Evolutionary conservation across 2,797 vertebrate genomes (phyloP), one percentile per base, ranked within the genome.

Genomic region (Lacerta agilis): DNA sequence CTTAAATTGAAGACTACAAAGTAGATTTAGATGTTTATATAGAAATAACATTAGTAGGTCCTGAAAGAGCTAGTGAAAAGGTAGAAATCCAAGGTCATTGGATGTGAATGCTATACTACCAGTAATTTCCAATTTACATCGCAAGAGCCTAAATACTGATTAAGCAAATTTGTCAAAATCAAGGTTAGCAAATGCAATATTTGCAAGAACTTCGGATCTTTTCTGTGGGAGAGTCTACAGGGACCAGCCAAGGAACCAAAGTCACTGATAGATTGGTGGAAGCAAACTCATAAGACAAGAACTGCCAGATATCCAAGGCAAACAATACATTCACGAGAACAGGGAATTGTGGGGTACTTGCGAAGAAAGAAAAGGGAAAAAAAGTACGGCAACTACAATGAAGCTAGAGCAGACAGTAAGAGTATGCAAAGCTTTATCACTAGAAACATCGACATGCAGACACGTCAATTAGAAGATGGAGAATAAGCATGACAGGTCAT

Each of bases 191-290:
- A 88, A n/a, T 20, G 5, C 69, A 73, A 77, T 18, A 25, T 38
- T 20, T 38, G 9, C 23, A 61, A 90, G 8, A 33, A 72, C 29
- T 15, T 10, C 0, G 41, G 88, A 91, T 90, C 77, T 91, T 43
- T 80, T 49, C 23, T 64, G 58, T 75, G 25, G 90, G 84, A n/a
- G 1, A 88, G 90, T 87, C 55, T 91, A 49, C 33, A 82, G 86
- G n/a, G 1, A 71, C 88, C 87, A 82, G 90, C 82, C 93, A 90
- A 92, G 85, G 92, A 94, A 93, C 69, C 89, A 81, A 95, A 93
- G 84, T 64, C 83, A 85, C 5, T 33, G 73, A 7, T 90, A 49
- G 79, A 84, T 27, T 80, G n/a, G 38, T 36, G 88, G 83, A 92
- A 72, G 88, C 82, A 93, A 92, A 90, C 29, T 71, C 18, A 92